A percentile compares a stretch with the other conserved stretches of the same genome.
Evolutionary conservation across 2,113 vertebrate genomes (phyloP).

Genomic region (Xenotilapia longispinis): DNA sequence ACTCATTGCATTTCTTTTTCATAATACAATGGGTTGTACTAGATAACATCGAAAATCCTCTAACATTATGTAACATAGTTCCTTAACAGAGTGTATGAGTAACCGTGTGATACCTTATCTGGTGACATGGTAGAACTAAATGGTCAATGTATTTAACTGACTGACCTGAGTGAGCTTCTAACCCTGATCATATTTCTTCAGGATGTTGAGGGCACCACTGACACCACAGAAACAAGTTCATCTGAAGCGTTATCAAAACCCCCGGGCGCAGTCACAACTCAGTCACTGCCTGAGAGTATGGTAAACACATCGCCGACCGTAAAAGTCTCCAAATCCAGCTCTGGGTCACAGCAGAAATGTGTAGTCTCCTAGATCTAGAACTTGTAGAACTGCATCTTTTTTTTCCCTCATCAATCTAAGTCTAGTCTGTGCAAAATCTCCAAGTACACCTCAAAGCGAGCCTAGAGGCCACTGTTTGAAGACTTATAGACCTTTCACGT

Average conservation of each 20-base stretch:
- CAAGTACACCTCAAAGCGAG: background rate
- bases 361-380: conserved; percentile 63
- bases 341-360: conserved; percentile 57
- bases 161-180: conserved; percentile 28
- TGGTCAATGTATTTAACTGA: background rate
- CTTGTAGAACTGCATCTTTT: background rate
- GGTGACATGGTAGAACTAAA: background rate
- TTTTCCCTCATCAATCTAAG: background rate
- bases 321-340: conserved; percentile 37
- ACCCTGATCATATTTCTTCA: conserved; percentile 56
- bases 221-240: conserved; percentile 16
- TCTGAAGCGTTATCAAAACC: conserved; percentile 39
- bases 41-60: background rate
- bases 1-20: background rate
- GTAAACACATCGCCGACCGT: conserved; percentile 62
- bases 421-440: background rate
- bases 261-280: conserved; percentile 29
- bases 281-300: conserved; percentile 50
- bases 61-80: conserved; percentile 1
- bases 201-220: conserved; percentile 31
- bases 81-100: background rate
- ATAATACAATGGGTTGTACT: background rate
- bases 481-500: background rate
- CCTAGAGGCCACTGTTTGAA: background rate
- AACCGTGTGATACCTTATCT: background rate